These are phyloP conservation scores for Tenrec ecaudatus DNA, from an alignment of 2,113 vertebrate genomes.

Conservation along the genomic window DNA sequence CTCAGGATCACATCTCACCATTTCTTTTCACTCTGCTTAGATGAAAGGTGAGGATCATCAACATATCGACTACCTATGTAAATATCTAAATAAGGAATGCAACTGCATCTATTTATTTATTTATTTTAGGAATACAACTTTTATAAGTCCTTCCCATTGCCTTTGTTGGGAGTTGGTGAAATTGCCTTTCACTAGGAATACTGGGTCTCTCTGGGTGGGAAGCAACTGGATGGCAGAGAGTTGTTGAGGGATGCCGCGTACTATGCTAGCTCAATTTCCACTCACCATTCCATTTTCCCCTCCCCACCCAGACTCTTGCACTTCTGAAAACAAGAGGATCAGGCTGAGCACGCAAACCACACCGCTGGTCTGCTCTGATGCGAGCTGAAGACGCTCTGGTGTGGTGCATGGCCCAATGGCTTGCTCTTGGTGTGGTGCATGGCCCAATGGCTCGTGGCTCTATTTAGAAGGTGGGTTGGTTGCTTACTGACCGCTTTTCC, in stretches of 20 bases:
- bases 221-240: too few species aligned
- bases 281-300: not conserved
- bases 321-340: not conserved
- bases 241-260: not conserved
- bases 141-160: not conserved
- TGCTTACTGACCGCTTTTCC: not conserved
- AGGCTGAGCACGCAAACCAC: not conserved
- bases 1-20: too few species aligned
- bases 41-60: constrained; percentile 1
- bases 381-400: not conserved
- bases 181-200: not conserved
- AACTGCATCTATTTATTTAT: too few species aligned
- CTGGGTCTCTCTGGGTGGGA: too few species aligned
- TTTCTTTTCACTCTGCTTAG: not conserved
- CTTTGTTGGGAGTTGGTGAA: not conserved
- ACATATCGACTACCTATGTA: not conserved
- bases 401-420: too few species aligned
- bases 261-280: not conserved
- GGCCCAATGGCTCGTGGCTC: not conserved
- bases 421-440: too few species aligned
- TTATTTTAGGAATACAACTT: too few species aligned
- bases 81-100: not conserved
- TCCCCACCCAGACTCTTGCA: not conserved
- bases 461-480: not conserved
- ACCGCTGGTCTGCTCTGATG: not conserved